These are phyloP conservation scores for Drosophila incognita DNA, from an alignment of 2,888 invertebrate genomes.

Conservation along the genomic window DNA sequence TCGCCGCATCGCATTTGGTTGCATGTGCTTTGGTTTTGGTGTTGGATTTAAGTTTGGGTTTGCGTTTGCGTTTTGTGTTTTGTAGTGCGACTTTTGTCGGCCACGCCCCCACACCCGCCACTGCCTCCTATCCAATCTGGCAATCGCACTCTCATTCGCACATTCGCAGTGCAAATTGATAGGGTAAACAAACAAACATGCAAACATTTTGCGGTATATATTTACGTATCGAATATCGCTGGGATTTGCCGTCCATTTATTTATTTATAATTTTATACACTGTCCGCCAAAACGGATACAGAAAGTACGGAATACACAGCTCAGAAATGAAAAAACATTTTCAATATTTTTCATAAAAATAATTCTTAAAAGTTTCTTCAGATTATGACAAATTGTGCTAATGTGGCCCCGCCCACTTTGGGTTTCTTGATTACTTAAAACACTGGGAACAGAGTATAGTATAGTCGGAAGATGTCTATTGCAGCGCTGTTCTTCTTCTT, in stretches of 20 bases:
- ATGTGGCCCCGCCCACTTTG: neutral
- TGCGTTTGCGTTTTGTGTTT: slow-evolving; percentile 25
- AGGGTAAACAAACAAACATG: slow-evolving; percentile 61
- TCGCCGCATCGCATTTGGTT: slow-evolving; percentile 56
- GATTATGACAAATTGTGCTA: neutral
- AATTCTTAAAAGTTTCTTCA: neutral
- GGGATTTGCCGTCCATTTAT: slow-evolving; percentile 49
- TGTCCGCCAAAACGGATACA: neutral
- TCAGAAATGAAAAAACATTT: neutral
- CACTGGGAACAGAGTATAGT: slow-evolving; percentile 14
- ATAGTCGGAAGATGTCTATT: neutral
- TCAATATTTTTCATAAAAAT: neutral
- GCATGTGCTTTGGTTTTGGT: slow-evolving; percentile 56
- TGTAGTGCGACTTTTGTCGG: slow-evolving; percentile 22
- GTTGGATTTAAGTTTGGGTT: slow-evolving; percentile 17
- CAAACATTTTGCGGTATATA: slow-evolving; percentile 70
- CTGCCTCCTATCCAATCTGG: slow-evolving; percentile 1
- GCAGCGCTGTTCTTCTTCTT: slow-evolving; percentile 26
- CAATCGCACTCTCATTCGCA: slow-evolving; percentile 33
- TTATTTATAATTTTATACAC: slow-evolving; percentile 48
- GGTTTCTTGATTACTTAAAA: neutral
- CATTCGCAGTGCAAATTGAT: slow-evolving; percentile 68
- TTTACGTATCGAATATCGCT: slow-evolving; percentile 68
- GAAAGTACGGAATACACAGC: neutral
- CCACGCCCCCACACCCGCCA: slow-evolving; percentile 10